A percentile compares a stretch with the other conserved stretches of the same genome.
These are phyloP conservation scores for Tokudaia muenninki DNA, from an alignment of 2,797 vertebrate genomes.

Conservation along the genomic window DNA sequence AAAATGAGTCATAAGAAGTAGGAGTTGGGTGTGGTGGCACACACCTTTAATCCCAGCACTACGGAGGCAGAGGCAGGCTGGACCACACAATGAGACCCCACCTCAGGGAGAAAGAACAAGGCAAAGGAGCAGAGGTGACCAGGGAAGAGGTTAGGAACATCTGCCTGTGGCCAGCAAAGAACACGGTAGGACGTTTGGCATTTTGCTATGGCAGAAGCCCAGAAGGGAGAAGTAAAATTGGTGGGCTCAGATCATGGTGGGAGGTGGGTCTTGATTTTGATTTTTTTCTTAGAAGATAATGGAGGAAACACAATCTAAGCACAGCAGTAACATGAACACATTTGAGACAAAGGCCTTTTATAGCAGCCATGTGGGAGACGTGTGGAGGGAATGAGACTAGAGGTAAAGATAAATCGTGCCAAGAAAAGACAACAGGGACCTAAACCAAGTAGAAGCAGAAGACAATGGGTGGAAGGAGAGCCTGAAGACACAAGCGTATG, in stretches of 20 bases:
- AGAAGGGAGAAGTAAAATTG: slow-evolving; percentile 23
- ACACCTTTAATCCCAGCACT: not conserved
- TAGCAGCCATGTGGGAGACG: not conserved
- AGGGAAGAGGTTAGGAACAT: slow-evolving; percentile 31
- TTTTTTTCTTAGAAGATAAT: slow-evolving; percentile 43
- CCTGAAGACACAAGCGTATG: not conserved
- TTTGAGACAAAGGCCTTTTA: not conserved
- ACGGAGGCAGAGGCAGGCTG: not conserved
- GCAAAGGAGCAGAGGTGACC: slow-evolving; percentile 12
- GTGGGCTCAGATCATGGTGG: not conserved
- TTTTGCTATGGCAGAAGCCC: slow-evolving; percentile 32
- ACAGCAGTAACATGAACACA: slow-evolving; percentile 18
- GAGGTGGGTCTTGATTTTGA: not conserved
- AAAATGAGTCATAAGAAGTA: slow-evolving; percentile 34
- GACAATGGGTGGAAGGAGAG: not conserved
- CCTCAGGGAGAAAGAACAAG: not conserved
- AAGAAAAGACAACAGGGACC: slow-evolving; percentile 6
- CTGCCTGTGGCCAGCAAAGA: not conserved
- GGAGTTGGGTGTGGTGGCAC: not conserved
- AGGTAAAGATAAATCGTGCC: not conserved
- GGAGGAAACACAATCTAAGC: not conserved
- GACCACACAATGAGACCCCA: not conserved
- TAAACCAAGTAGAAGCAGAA: slow-evolving; percentile 57
- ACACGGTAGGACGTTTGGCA: not conserved
- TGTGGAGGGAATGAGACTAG: not conserved